Evolutionary conservation across 2,888 invertebrate genomes (phyloP).

Genomic region (Eupithecia pulchellata): DNA sequence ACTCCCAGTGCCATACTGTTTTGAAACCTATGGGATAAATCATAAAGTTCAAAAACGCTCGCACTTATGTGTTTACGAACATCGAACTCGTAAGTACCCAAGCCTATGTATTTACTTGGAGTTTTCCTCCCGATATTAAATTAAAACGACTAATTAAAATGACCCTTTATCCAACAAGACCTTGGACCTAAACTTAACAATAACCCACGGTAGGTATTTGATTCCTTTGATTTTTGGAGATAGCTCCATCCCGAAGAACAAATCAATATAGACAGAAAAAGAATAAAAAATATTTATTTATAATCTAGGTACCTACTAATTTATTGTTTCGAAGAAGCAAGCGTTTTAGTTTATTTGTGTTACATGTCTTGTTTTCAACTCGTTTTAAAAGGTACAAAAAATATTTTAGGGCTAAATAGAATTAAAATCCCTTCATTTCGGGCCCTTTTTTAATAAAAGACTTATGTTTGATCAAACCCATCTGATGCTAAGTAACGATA

Average conservation of each 20-base stretch:
- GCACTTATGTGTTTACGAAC: conserved; percentile 23
- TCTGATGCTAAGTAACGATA: too few relatives aligned
- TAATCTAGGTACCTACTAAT: neutral
- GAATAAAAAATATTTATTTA: too few relatives aligned
- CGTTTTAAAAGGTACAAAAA: too few relatives aligned
- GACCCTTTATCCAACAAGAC: neutral
- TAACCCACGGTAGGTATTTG: neutral
- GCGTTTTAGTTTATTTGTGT: too few relatives aligned
- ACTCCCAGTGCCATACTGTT: neutral
- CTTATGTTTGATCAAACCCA: too few relatives aligned
- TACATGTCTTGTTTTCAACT: too few relatives aligned
- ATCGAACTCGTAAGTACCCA: conserved; percentile 13
- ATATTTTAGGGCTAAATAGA: too few relatives aligned
- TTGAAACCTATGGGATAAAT: conserved; percentile 4
- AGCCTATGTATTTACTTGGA: conserved; percentile 27
- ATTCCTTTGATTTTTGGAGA: neutral
- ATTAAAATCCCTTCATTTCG: too few relatives aligned
- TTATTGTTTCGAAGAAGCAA: neutral
- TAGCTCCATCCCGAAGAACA: too few relatives aligned
- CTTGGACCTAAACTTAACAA: too few relatives aligned
- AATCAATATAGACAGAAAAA: too few relatives aligned
- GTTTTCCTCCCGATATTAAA: conserved; percentile 45
- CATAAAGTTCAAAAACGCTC: conserved; percentile 2
- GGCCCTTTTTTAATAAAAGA: too few relatives aligned
- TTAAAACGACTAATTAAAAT: conserved; percentile 5